A percentile compares a stretch with the other conserved stretches of the same genome.
phyloP scores from a whole-genome alignment of 2,797 vertebrate genomes.

The Otus scops region DNA sequence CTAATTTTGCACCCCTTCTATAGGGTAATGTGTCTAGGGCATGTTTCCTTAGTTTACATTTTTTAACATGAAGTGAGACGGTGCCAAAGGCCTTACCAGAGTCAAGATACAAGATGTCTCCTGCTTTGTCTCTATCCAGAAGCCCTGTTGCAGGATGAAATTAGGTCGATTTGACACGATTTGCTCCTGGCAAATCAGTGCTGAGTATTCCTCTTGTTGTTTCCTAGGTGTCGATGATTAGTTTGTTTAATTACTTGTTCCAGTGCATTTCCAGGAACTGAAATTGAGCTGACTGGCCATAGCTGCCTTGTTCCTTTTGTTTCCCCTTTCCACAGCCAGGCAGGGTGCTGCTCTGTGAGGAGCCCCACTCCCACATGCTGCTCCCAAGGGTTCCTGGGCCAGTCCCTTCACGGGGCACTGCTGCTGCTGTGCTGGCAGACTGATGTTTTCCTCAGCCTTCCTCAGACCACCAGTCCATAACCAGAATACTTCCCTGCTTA shows the following conservation, averaged over 20 bases:
- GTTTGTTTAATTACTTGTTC: conserved; percentile 65
- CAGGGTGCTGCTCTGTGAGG: not conserved
- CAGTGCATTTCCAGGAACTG: conserved; percentile 49
- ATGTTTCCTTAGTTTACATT: not conserved
- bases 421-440: not conserved
- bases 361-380: accelerated
- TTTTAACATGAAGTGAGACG: not conserved
- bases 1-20: not conserved
- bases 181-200: conserved; percentile 20
- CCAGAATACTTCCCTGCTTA: not conserved
- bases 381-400: not conserved
- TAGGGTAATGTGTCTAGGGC: not conserved
- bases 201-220: conserved; percentile 44
- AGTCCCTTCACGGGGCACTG: not conserved
- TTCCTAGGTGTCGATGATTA: conserved; percentile 59
- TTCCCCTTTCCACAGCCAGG: not conserved
- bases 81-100: not conserved
- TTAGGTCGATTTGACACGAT: conserved; percentile 49
- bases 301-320: not conserved
- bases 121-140: not conserved
- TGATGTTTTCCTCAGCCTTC: not conserved
- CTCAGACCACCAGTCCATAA: not conserved
- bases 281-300: not conserved
- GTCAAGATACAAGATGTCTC: not conserved
- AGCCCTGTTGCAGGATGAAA: not conserved